These are phyloP conservation scores for Cephus cinctus DNA, from an alignment of 1,140 invertebrate genomes.

Conservation along the genomic window DNA sequence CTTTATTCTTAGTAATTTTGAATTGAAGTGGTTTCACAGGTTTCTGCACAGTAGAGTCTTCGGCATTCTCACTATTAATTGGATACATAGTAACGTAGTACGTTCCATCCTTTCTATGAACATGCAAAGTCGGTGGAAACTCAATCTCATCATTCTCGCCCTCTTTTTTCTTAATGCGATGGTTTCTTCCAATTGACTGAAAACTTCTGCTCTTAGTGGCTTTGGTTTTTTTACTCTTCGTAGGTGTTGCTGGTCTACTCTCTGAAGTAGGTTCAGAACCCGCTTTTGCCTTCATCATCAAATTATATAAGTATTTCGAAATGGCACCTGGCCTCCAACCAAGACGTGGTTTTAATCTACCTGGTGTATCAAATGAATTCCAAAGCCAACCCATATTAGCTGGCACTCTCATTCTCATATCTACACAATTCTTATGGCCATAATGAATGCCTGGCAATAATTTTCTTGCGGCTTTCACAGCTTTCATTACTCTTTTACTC, in stretches of 20 bases:
- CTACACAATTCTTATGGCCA: conserved; percentile 43
- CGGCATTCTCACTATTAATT: background rate
- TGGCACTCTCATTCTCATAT: conserved; percentile 38
- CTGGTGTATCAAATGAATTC: conserved; percentile 26
- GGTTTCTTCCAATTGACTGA: conserved; percentile 4
- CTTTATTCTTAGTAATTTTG: conserved; percentile 4
- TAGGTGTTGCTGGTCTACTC: conserved; percentile 4
- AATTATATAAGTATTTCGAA: conserved; percentile 14
- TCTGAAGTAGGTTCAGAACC: conserved; percentile 1
- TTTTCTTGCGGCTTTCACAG: conserved; percentile 27
- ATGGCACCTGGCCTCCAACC: conserved; percentile 27
- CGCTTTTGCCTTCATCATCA: conserved; percentile 13
- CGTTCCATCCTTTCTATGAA: conserved; percentile 2
- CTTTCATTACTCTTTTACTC: conserved; percentile 36
- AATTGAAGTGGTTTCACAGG: conserved; percentile 3
- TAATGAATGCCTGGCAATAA: conserved; percentile 34
- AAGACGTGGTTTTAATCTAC: conserved; percentile 9
- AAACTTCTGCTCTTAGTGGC: conserved; percentile 10
- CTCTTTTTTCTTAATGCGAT: conserved; percentile 11
- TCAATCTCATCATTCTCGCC: conserved; percentile 1
- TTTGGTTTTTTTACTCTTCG: conserved; percentile 11
- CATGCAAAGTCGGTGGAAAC: background rate
- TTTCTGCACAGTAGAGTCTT: background rate
- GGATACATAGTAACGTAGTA: conserved; percentile 1
- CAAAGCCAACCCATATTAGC: conserved; percentile 51